Evolutionary conservation across 2,797 vertebrate genomes (phyloP).

Genomic region (Phataginus tetradactyla): DNA sequence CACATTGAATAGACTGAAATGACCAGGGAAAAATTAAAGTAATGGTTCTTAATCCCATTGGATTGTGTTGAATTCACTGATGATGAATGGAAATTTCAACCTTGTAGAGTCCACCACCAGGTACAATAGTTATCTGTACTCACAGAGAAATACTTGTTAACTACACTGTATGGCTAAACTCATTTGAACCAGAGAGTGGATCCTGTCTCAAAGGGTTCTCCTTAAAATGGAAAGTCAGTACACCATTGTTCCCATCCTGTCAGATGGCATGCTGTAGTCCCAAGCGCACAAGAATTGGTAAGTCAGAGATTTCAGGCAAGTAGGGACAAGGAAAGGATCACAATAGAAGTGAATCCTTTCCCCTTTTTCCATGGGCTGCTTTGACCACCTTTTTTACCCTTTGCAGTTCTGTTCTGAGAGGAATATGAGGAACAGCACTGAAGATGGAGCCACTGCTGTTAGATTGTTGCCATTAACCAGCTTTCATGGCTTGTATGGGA

Average conservation of each 20-base stretch:
- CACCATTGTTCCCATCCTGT: neutral
- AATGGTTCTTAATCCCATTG: neutral
- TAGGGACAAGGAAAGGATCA: neutral
- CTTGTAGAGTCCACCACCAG: neutral
- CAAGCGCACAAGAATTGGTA: neutral
- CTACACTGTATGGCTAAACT: neutral
- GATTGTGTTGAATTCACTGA: neutral
- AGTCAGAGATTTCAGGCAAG: neutral
- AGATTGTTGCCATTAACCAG: slow-evolving; percentile 62
- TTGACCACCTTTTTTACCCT: slow-evolving; percentile 47
- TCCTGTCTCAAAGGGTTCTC: neutral
- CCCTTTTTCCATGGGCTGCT: neutral
- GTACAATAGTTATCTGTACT: neutral
- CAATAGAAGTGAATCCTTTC: neutral
- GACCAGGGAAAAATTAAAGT: neutral
- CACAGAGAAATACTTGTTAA: neutral
- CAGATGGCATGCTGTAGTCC: neutral
- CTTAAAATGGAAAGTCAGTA: neutral
- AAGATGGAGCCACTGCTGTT: slow-evolving; percentile 38
- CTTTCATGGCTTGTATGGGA: slow-evolving; percentile 69
- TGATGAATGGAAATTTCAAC: neutral
- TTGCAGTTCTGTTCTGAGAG: neutral
- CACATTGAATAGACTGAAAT: slow-evolving; percentile 45
- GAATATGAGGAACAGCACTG: neutral
- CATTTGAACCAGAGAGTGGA: neutral